Conservation (phyloP, 1,140 invertebrate genomes). For the Callitettix versicolor region DNA sequence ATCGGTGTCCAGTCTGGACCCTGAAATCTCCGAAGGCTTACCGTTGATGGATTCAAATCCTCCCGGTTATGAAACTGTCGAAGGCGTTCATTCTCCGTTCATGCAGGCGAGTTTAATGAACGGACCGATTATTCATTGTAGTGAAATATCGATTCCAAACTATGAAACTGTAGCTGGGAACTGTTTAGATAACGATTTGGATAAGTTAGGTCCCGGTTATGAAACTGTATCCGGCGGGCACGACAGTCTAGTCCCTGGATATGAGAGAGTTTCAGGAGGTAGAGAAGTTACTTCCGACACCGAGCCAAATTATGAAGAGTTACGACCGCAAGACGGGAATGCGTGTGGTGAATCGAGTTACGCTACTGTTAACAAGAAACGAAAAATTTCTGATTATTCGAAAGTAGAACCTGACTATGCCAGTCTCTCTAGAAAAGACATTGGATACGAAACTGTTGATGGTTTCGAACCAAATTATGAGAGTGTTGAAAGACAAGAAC, state of each 20-base stretch:
- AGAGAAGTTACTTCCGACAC: neutral
- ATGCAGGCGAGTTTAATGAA: no score
- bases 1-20: constrained; percentile 2
- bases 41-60: neutral
- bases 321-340: constrained; percentile 18
- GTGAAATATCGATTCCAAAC: neutral
- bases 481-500: constrained; percentile 20
- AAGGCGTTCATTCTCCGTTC: neutral
- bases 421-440: constrained; percentile 21
- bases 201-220: neutral
- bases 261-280: constrained; percentile 15
- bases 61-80: constrained; percentile 10
- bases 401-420: constrained; percentile 26
- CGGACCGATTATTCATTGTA: neutral
- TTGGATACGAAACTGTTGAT: constrained; percentile 2
- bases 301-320: constrained; percentile 29
- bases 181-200: neutral
- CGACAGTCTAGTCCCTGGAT: constrained; percentile 14
- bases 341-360: constrained; percentile 13
- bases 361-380: constrained; percentile 21
- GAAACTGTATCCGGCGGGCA: constrained; percentile 4
- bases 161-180: constrained; percentile 6
- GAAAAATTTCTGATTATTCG: constrained; percentile 9
- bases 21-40: neutral
- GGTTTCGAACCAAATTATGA: constrained; percentile 24